A percentile compares a stretch with the other conserved stretches of the same genome.
These are phyloP conservation scores for Torymus auratus DNA, from an alignment of 2,888 invertebrate genomes.

Conservation along the genomic window DNA sequence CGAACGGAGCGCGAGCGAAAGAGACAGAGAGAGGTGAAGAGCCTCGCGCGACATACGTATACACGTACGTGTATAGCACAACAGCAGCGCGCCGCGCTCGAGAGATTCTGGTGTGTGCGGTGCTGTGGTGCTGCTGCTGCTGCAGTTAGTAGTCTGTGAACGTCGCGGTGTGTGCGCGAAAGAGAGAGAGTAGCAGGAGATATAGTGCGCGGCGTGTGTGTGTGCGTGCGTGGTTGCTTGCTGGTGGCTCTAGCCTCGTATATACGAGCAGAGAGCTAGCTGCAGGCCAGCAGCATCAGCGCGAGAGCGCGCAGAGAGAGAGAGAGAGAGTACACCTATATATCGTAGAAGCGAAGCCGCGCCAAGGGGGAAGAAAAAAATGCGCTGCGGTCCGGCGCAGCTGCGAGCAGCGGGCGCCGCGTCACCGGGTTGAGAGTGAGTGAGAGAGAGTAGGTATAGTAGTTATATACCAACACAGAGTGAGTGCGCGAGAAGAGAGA, in stretches of 20 bases:
- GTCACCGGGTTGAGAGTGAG: conserved; percentile 46
- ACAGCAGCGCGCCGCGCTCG: neutral
- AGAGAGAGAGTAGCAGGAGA: neutral
- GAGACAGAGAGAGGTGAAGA: conserved; percentile 31
- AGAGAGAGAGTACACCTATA: too few species aligned
- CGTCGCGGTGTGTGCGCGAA: too few species aligned
- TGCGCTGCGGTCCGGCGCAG: conserved; percentile 10
- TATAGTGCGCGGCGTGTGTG: neutral
- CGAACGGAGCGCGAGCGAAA: conserved; percentile 5
- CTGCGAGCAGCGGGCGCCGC: conserved; percentile 42
- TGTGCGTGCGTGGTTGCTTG: neutral
- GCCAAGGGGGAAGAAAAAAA: neutral
- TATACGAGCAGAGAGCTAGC: conserved; percentile 5
- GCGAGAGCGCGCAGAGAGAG: conserved; percentile 12
- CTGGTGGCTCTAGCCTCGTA: neutral
- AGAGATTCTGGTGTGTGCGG: neutral
- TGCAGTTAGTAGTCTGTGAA: too few species aligned
- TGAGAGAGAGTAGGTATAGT: too few species aligned
- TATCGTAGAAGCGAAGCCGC: too few species aligned
- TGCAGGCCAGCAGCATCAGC: neutral
- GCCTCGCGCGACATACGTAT: conserved; percentile 4
- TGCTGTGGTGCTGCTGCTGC: neutral
- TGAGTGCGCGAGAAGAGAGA: too few species aligned
- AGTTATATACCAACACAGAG: too few species aligned
- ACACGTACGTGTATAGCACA: too few species aligned